Percentiles rank a stretch among this genome's conserved stretches.
Evolutionary conservation across 2,113 vertebrate genomes (phyloP).

Genomic region (Hydrochoerus hydrochaeris): DNA sequence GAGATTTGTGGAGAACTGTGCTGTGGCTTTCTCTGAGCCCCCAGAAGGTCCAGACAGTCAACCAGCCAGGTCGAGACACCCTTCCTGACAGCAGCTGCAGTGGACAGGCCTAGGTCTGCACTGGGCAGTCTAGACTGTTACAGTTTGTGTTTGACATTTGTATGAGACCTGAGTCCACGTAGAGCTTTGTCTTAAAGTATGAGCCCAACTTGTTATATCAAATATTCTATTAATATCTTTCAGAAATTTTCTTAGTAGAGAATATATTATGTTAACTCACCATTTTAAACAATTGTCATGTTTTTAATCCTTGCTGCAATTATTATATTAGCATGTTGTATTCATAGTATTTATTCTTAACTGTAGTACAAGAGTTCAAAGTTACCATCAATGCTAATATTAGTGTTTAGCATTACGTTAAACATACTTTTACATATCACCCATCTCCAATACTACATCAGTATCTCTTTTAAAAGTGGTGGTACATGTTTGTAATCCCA

Average conservation of each 20-base stretch:
- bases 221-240: not conserved
- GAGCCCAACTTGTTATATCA: slow-evolving; percentile 21
- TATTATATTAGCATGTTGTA: not conserved
- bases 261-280: slow-evolving; percentile 9
- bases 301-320: slow-evolving; percentile 2
- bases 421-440: not conserved
- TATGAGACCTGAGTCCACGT: not conserved
- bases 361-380: not conserved
- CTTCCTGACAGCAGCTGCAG: not conserved
- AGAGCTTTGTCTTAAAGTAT: slow-evolving; percentile 11
- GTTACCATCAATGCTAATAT: not conserved
- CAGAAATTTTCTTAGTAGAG: slow-evolving; percentile 1
- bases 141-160: not conserved
- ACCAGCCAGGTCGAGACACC: not conserved
- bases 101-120: not conserved
- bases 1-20: not conserved
- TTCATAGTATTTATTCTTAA: not conserved
- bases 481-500: not conserved
- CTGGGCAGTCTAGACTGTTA: not conserved
- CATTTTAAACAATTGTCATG: slow-evolving; percentile 10
- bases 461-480: not conserved
- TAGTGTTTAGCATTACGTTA: not conserved
- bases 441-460: not conserved
- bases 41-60: not conserved
- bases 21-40: not conserved